These are phyloP conservation scores for Leiothrix lutea DNA, from an alignment of 2,113 vertebrate genomes.

Conservation along the genomic window DNA sequence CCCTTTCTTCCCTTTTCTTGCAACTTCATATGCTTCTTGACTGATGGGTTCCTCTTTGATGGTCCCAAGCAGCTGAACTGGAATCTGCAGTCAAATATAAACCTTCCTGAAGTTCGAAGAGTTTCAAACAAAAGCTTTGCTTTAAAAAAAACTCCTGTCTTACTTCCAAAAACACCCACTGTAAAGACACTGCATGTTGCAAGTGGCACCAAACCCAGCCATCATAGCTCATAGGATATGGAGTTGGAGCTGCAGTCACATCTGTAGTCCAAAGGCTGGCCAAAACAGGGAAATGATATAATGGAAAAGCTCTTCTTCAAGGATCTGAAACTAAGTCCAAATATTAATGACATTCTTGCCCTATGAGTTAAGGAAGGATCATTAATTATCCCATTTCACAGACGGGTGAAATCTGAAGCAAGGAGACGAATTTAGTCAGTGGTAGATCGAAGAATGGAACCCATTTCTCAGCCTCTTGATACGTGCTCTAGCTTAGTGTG, in stretches of 20 bases:
- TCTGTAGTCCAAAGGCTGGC: not conserved
- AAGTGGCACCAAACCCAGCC: not conserved
- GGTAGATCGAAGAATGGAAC: not conserved
- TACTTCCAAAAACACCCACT: not conserved
- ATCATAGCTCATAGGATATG: not conserved
- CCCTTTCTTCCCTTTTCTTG: not conserved
- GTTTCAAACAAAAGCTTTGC: not conserved
- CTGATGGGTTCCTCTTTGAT: not conserved
- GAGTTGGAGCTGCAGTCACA: not conserved
- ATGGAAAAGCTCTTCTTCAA: not conserved
- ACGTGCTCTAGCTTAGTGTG: not conserved
- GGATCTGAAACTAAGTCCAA: slow-evolving; percentile 13
- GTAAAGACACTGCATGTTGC: not conserved
- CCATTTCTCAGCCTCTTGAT: not conserved
- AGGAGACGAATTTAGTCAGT: not conserved
- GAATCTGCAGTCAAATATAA: not conserved
- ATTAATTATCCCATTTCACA: not conserved
- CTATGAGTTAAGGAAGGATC: slow-evolving; percentile 16
- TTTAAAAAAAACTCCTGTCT: not conserved
- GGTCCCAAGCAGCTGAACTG: not conserved
- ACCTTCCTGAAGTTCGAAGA: not conserved
- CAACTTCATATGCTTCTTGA: not conserved
- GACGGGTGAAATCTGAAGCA: slow-evolving; percentile 20
- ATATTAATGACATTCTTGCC: not conserved
- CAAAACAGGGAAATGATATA: not conserved